Conservation (phyloP, 2,797 vertebrate genomes). For the Nasua narica region DNA sequence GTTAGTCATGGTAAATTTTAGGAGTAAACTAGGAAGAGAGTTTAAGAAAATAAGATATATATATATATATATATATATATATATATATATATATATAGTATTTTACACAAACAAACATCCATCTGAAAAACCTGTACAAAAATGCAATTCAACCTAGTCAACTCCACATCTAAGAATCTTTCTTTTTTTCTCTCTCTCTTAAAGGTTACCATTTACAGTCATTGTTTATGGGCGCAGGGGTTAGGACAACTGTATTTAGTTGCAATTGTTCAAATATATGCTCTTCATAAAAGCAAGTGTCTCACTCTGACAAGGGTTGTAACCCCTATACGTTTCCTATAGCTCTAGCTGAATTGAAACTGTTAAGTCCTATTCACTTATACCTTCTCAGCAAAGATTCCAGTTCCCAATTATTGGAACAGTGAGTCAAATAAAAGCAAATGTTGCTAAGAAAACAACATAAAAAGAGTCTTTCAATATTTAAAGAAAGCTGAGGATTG, state of each 20-base stretch:
- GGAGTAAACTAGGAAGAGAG: neutral
- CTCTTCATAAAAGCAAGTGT: conserved; percentile 72
- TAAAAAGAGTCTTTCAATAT: conserved; percentile 51
- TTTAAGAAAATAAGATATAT: neutral
- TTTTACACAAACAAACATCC: neutral
- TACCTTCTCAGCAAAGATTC: conserved; percentile 51
- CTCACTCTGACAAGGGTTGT: conserved; percentile 60
- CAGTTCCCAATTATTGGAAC: conserved; percentile 74
- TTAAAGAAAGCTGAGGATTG: conserved; percentile 46
- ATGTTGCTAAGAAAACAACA: conserved; percentile 64
- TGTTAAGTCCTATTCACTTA: conserved; percentile 57
- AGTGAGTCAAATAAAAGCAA: conserved; percentile 66
- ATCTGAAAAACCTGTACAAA: conserved; percentile 22
- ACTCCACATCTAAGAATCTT: conserved; percentile 15
- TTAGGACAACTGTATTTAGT: conserved; percentile 47
- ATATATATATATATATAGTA: neutral
- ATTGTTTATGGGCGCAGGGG: conserved; percentile 62
- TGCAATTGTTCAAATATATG: conserved; percentile 70
- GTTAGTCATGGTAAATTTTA: neutral
- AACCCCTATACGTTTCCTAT: conserved; percentile 24
- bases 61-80: neutral
- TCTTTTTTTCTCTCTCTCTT: conserved; percentile 47
- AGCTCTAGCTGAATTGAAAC: conserved; percentile 48
- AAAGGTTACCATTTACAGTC: conserved; percentile 59
- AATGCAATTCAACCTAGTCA: conserved; percentile 52